Conservation (phyloP, 2,888 invertebrate species). For the Julus scanicus region DNA sequence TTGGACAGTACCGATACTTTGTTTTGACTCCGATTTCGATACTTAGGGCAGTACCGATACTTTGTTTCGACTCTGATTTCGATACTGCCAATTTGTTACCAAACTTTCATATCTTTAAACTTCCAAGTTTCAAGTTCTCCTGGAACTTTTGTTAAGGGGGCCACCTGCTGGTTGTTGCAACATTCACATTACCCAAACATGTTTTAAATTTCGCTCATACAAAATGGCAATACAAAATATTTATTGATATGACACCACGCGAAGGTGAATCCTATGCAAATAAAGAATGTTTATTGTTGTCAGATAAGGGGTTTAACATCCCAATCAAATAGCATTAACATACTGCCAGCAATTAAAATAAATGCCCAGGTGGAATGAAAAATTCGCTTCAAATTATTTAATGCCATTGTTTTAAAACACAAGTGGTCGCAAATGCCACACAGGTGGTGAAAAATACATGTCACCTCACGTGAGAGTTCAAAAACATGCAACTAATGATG, state of each 20-base stretch:
- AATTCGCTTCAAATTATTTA: slow-evolving; percentile 23
- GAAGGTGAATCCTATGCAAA: not conserved
- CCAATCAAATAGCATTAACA: not conserved
- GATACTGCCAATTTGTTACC: no score
- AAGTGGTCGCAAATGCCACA: not conserved
- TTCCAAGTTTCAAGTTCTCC: no score
- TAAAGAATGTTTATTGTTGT: not conserved
- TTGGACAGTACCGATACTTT: no score
- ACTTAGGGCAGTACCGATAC: no score
- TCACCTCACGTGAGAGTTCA: not conserved
- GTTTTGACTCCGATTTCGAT: no score
- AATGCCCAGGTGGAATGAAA: not conserved
- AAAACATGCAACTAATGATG: slow-evolving; percentile 12
- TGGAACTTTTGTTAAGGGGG: no score
- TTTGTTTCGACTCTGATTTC: no score
- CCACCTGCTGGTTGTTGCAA: not conserved
- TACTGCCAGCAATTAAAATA: slow-evolving; percentile 3
- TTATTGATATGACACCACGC: not conserved
- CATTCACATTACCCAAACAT: not conserved
- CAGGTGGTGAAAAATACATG: not conserved
- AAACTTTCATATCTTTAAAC: no score
- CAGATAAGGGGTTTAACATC: not conserved
- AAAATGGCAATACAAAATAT: not conserved
- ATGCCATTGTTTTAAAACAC: not conserved
- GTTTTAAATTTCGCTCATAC: not conserved